phyloP scores from a whole-genome alignment of 1,140 invertebrate genomes.

The Tetramorium parvispinum region DNA sequence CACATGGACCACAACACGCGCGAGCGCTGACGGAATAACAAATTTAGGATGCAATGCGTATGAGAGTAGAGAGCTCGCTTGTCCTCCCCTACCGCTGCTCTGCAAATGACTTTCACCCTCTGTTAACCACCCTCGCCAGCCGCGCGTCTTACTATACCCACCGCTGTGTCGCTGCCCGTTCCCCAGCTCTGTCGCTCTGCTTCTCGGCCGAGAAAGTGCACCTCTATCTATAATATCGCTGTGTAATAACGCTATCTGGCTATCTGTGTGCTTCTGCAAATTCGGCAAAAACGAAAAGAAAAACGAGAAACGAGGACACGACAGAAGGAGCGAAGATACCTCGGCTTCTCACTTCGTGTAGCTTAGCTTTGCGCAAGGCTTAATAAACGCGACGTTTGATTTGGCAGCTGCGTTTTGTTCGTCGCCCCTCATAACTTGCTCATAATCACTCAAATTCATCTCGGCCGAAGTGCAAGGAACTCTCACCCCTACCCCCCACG shows the following conservation, averaged over 20 bases:
- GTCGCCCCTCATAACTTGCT: conserved; percentile 43
- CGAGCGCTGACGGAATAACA: conserved; percentile 55
- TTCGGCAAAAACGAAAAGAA: background rate
- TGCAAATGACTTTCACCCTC: conserved; percentile 68
- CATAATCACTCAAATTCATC: conserved; percentile 26
- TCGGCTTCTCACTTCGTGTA: conserved; percentile 61
- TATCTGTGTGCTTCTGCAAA: conserved; percentile 69
- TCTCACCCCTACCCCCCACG: background rate
- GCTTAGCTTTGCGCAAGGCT: conserved; percentile 69
- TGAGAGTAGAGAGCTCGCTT: conserved; percentile 73
- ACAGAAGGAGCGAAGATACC: conserved; percentile 47
- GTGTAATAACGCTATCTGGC: conserved; percentile 55
- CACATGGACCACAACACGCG: background rate
- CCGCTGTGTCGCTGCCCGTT: conserved; percentile 29
- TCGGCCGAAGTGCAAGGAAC: conserved; percentile 31
- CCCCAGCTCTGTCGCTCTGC: conserved; percentile 51
- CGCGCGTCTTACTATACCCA: conserved; percentile 57
- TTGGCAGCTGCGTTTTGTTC: conserved; percentile 67
- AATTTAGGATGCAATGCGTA: conserved; percentile 67
- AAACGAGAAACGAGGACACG: conserved; percentile 18
- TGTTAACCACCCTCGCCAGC: conserved; percentile 41
- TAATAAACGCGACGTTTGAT: conserved; percentile 58
- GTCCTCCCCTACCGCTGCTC: conserved; percentile 65
- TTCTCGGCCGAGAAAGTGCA: conserved; percentile 65
- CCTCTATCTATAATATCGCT: conserved; percentile 1